Base-by-base conservation (phyloP, 2,888 invertebrate species). In the Omphaloscelis lunosa region DNA sequence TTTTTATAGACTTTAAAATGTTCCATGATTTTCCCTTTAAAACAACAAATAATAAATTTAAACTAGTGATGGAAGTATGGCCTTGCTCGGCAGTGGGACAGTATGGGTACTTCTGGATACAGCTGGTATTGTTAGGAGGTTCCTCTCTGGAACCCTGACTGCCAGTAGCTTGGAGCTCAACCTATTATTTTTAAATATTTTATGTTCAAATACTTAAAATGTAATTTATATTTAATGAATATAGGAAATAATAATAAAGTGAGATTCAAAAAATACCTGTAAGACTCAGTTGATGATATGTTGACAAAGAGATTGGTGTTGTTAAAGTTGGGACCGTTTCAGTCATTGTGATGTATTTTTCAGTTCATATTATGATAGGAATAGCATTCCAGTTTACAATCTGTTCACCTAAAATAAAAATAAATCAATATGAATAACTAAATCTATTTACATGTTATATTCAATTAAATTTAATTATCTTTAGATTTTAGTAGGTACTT, bases 201-300 rank as follows among this genome's bases (percentile, higher is more conserved):
- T 45, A 45, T 15, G 17, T 41, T 41, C 9, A 41, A 41, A 41
- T 45, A 41, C 27, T 39, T n/a, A 9, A 17, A 39, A 39, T 20
- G 2, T 12, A 66, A 29, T 39, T 63, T 51, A 23, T 23, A 23
- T 20, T 51, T 20, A 51, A 29, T 53, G 7, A 29, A 15, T 29
- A 66, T 23, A 29, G 9, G 29, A n/a, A 7, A 17, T 34, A 39
- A 68, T 27, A 48, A 27, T 39, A 48, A 69, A 58, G 27, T 58
- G 29, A 17, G 0, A 39, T 0, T n/a, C 20, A 62, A 17, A 53
- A 53, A 53, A 34, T 34, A 53, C 20, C 70, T 93, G 96, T 96
- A 83, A 96, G 90, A 90, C 96, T 96, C 69, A 96, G 94, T 89
- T 96, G 96, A 89, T 96, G 95, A 93, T 96, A 96, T 92, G 96